These are phyloP conservation scores for pig (Sus scrofa) DNA, from an alignment of 2,113 vertebrate genomes.

Conservation along the genomic window DNA sequence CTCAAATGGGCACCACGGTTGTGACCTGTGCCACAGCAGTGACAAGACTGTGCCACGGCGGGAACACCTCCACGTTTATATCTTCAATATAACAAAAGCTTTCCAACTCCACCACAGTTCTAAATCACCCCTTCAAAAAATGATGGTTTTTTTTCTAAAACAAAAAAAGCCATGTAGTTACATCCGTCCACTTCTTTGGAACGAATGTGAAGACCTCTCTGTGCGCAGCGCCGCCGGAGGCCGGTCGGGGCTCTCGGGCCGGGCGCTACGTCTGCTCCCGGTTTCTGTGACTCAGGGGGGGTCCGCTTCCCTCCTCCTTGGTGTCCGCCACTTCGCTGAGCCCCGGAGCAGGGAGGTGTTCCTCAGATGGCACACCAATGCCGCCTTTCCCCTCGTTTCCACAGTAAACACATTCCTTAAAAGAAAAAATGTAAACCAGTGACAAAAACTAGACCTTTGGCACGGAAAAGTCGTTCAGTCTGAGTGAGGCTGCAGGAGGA, in stretches of 20 bases:
- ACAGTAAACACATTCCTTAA: slow-evolving; percentile 94
- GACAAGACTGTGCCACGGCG: too few species aligned
- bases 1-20: too few species aligned
- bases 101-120: slow-evolving; percentile 45
- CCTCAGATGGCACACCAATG: slow-evolving; percentile 84
- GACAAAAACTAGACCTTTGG: fast-evolving
- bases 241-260: too few species aligned
- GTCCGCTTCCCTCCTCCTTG: slow-evolving; percentile 79
- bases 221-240: too few species aligned
- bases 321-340: slow-evolving; percentile 88
- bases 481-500: not conserved
- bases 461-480: fast-evolving
- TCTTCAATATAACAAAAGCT: not conserved
- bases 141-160: slow-evolving; percentile 77
- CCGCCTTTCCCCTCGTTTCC: slow-evolving; percentile 84
- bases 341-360: slow-evolving; percentile 89
- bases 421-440: not conserved
- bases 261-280: slow-evolving; percentile 83
- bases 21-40: too few species aligned
- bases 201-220: slow-evolving; percentile 66
- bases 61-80: too few species aligned
- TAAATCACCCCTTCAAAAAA: slow-evolving; percentile 83
- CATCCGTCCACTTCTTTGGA: slow-evolving; percentile 74
- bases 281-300: slow-evolving; percentile 68
- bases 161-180: slow-evolving; percentile 74